Conservation (phyloP, 2,113 vertebrate species). For the Neolamprologus cancellatus region DNA sequence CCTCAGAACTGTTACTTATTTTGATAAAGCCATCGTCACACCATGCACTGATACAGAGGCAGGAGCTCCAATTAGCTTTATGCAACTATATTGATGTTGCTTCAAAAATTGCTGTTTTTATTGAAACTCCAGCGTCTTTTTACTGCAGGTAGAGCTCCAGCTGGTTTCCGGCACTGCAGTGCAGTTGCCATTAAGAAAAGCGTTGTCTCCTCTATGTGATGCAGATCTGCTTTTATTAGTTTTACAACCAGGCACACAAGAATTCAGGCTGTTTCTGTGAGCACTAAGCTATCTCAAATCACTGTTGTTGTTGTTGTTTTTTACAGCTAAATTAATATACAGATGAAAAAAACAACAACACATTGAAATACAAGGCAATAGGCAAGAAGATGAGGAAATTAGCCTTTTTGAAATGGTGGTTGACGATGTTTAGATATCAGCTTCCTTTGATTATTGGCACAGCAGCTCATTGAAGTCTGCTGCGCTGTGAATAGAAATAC, state of each 20-base stretch:
- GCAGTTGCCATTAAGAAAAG: conserved; percentile 10
- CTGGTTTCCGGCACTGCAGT: background rate
- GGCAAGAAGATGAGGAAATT: background rate
- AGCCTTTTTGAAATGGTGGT: background rate
- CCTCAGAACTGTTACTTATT: background rate
- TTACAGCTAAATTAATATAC: background rate
- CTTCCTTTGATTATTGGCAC: conserved; percentile 8
- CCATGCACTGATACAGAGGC: background rate
- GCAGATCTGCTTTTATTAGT: conserved; percentile 9
- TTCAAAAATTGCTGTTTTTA: background rate
- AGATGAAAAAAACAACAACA: background rate
- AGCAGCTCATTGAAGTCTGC: background rate
- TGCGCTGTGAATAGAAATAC: conserved; percentile 20
- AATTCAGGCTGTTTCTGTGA: background rate
- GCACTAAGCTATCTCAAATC: background rate
- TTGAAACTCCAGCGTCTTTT: background rate
- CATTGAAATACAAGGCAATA: background rate
- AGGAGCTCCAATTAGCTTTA: background rate
- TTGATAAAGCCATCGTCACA: background rate
- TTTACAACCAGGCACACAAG: background rate
- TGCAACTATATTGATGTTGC: background rate
- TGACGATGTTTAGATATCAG: background rate
- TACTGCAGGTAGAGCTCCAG: conserved; percentile 8
- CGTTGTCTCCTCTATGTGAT: background rate
- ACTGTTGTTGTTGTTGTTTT: background rate